Evolutionary conservation across 2,888 invertebrate species (phyloP).

Genomic region (Hirtodrosophila duncani): DNA sequence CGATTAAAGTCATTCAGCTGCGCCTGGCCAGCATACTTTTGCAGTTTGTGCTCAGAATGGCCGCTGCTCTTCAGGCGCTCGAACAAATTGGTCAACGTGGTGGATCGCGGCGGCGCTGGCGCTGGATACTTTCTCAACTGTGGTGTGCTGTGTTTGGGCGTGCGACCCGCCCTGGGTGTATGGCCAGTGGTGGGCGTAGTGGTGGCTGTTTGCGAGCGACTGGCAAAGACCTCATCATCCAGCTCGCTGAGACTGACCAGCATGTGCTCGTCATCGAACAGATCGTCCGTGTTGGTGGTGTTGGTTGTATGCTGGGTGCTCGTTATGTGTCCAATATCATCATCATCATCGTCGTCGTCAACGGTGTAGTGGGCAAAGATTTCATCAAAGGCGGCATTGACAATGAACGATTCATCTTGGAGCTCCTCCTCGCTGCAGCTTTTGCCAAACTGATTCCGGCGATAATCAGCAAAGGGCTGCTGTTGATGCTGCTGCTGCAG

Average conservation of each 20-base stretch:
- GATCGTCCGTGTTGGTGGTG: conserved; percentile 48
- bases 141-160: conserved; percentile 61
- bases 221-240: conserved; percentile 65
- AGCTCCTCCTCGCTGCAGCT: conserved; percentile 53
- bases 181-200: conserved; percentile 49
- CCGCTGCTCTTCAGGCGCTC: conserved; percentile 64
- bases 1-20: conserved; percentile 74
- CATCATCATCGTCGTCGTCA: conserved; percentile 60
- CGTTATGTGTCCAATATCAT: conserved; percentile 12
- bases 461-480: conserved; percentile 73
- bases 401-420: conserved; percentile 70
- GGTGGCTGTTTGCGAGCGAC: conserved; percentile 41
- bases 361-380: conserved; percentile 74
- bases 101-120: conserved; percentile 65
- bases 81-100: conserved; percentile 73
- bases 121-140: conserved; percentile 56
- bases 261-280: conserved; percentile 60
- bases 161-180: conserved; percentile 57
- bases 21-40: conserved; percentile 60
- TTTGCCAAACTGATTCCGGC: conserved; percentile 73
- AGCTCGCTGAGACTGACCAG: conserved; percentile 66
- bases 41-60: conserved; percentile 60
- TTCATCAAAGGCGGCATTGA: conserved; percentile 76
- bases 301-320: conserved; percentile 23
- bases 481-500: conserved; percentile 43